A percentile compares a stretch with the other conserved stretches of the same genome.
phyloP scores from a whole-genome alignment of 2,888 invertebrate species.

The Lithophane socia region DNA sequence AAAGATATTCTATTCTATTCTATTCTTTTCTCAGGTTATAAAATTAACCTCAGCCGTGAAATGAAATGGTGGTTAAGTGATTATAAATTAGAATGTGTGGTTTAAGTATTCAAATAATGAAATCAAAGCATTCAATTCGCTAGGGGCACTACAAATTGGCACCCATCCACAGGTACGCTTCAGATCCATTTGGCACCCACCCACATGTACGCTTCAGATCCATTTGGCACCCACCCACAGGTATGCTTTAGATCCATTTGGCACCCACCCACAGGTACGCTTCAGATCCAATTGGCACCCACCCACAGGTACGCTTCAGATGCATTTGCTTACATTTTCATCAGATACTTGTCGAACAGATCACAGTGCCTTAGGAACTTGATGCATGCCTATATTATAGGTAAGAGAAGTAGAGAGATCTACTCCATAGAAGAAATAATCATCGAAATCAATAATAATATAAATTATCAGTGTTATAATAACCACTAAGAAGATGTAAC shows the following conservation, averaged over 20 bases:
- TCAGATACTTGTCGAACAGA: neutral
- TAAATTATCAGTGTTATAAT: slow-evolving; percentile 11
- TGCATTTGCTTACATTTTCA: neutral
- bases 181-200: too few species aligned
- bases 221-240: neutral
- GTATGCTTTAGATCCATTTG: neutral
- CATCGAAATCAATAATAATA: neutral
- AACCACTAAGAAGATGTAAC: slow-evolving; percentile 7
- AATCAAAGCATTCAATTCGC: neutral
- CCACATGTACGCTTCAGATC: neutral
- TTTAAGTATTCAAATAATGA: neutral
- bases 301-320: neutral
- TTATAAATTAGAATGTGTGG: too few species aligned
- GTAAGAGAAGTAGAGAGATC: neutral
- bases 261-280: neutral
- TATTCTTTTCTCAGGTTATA: too few species aligned
- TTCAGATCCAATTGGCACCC: neutral
- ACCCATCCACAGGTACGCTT: too few species aligned
- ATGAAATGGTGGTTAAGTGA: too few species aligned
- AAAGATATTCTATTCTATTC: too few species aligned
- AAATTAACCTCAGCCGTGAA: neutral
- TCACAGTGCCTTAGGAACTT: neutral
- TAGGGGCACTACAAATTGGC: neutral
- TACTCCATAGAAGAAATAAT: neutral
- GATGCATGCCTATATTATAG: neutral